These are phyloP conservation scores for Coranthus polyacanthus DNA, from an alignment of 2,797 vertebrate species.

Conservation along the genomic window DNA sequence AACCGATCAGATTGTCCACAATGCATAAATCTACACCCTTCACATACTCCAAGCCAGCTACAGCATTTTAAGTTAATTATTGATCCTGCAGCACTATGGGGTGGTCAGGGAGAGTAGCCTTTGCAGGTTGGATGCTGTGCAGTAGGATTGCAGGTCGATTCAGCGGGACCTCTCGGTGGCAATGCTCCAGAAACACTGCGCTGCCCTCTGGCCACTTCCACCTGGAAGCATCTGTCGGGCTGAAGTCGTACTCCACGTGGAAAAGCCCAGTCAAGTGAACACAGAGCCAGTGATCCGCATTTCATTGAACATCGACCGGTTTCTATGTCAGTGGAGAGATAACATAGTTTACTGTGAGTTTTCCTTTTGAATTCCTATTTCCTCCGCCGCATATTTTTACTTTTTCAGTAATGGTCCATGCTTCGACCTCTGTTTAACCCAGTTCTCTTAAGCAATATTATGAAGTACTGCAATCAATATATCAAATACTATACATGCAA, in stretches of 20 bases:
- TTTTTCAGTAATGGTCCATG: conserved; percentile 2
- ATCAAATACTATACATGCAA: not conserved
- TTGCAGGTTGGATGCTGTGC: conserved; percentile 5
- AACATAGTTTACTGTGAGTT: conserved; percentile 33
- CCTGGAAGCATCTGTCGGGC: conserved; percentile 70
- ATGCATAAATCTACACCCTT: conserved; percentile 37
- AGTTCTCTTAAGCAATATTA: not conserved
- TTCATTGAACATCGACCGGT: conserved; percentile 60
- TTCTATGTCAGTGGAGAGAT: conserved; percentile 51
- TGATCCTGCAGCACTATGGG: conserved; percentile 20
- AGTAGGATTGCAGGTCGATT: conserved; percentile 20
- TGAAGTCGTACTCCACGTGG: conserved; percentile 43
- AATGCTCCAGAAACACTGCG: conserved; percentile 42
- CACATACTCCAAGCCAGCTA: not conserved
- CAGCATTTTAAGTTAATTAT: conserved; percentile 45
- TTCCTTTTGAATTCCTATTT: conserved; percentile 20
- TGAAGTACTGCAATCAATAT: not conserved
- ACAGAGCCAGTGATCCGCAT: conserved; percentile 61
- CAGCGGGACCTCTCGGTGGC: conserved; percentile 51
- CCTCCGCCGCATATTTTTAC: not conserved
- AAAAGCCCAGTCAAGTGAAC: conserved; percentile 54
- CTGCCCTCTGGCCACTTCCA: conserved; percentile 59
- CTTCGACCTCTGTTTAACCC: not conserved
- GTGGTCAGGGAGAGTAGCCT: conserved; percentile 5
- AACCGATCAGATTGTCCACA: conserved; percentile 41